phyloP scores from a whole-genome alignment of 2,113 vertebrate genomes.

The Pseudopodoces humilis region DNA sequence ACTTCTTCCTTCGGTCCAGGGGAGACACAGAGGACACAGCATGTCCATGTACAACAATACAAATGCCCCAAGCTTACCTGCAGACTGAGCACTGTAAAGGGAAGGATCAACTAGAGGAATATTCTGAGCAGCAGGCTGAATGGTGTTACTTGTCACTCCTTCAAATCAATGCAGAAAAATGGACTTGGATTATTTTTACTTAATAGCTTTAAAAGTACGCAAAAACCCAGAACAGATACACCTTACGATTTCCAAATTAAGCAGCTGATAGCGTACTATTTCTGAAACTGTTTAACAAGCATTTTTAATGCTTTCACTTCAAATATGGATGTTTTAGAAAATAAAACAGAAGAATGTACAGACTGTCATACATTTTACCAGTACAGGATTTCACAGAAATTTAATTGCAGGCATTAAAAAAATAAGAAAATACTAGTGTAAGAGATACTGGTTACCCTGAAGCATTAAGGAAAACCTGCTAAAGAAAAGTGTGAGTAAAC shows the following conservation, averaged over 20 bases:
- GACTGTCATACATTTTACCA: background rate
- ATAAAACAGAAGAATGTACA: background rate
- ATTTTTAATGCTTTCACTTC: background rate
- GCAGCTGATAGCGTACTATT: background rate
- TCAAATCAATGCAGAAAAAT: conserved; percentile 33
- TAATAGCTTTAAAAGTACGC: background rate
- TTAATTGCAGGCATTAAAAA: background rate
- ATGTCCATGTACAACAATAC: fast-evolving
- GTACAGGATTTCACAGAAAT: background rate
- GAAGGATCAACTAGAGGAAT: conserved; percentile 80
- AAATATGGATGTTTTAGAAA: background rate
- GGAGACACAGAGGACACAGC: background rate
- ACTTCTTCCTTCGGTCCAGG: background rate
- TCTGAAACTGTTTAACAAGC: background rate
- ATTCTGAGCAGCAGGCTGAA: conserved; percentile 80
- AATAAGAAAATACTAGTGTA: background rate
- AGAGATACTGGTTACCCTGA: background rate
- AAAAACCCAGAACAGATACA: background rate
- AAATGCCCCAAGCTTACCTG: conserved; percentile 75
- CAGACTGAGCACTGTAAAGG: conserved; percentile 77
- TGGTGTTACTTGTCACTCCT: conserved; percentile 80
- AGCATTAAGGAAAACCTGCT: background rate
- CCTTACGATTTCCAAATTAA: background rate
- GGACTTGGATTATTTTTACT: background rate
- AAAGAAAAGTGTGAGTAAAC: background rate